Base-by-base conservation (phyloP, 2,113 vertebrate genomes). In the Typhlomys cinereus region DNA sequence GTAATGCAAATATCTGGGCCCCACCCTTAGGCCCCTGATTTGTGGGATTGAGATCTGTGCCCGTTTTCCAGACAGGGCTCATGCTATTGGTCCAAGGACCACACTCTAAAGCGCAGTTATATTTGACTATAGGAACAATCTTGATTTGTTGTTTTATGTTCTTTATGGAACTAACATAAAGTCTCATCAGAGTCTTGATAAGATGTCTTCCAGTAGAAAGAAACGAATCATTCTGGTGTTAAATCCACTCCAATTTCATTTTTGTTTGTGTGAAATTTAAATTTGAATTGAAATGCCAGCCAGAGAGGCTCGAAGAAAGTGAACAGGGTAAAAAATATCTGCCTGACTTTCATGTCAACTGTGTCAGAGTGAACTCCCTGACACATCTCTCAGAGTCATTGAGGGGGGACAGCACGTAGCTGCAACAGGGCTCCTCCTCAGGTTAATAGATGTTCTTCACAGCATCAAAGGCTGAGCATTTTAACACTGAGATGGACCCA, bases 161-260 rank as follows among this genome's bases (percentile, higher is more conserved):
- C 29, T 44, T 61, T 54, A 44, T 52, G 18, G 57, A 87, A 36
- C 4, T 62, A 69, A 34, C 29, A 2, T 59, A 74, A 86, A 82
- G 41, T 71, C 23, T 62, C 66, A 79, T 34, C 23, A 78, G 34
- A 83, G 34, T 79, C 57, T 93, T 82, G 9, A 85, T 78, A 88
- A 62, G 62, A 48, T 80, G 86, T 61, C 81, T 94, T 71, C 78
- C 46, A 44, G 50, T 52, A 52, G 20, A 78, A 25, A 91, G 9
- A 74, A 89, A 84, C 66, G 67, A 93, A 78, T 89, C 50, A 62
- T 87, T 91, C 12, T 83, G 13, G 57, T 52, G 61, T 87, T 61
- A 69, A 73, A 71, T 59, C 34, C 9, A 64, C 9, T 44, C 59
- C 21, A 46, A 54, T 70, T 5, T 14, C 1, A 66, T 41, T 86